Percentiles rank a stretch among this genome's conserved stretches.
These are phyloP conservation scores for Drosophila diplacantha DNA, from an alignment of 2,888 invertebrate species.

Conservation along the genomic window DNA sequence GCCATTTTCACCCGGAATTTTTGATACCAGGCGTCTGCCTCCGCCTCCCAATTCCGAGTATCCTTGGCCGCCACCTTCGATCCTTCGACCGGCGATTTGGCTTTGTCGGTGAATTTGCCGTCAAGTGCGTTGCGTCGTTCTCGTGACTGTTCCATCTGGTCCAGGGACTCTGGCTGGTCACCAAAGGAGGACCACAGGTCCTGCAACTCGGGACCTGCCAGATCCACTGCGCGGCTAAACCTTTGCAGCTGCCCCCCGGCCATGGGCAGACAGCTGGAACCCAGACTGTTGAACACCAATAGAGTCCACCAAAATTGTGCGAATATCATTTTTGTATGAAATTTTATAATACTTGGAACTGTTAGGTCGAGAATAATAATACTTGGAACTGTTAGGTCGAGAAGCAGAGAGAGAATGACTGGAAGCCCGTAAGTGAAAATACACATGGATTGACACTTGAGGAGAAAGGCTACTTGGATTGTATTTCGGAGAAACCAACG, in stretches of 20 bases:
- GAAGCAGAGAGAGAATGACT: conserved; percentile 11
- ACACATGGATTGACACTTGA: background rate
- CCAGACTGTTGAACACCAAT: conserved; percentile 41
- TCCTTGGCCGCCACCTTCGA: background rate
- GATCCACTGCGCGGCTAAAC: background rate
- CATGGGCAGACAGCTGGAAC: background rate
- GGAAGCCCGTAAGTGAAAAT: rapidly evolving
- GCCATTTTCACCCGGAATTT: background rate
- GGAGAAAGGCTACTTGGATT: background rate
- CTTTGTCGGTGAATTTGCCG: too few relatives aligned
- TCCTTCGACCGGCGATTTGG: background rate
- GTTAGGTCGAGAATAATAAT: background rate
- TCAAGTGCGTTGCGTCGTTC: background rate
- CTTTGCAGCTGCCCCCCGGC: conserved; percentile 36
- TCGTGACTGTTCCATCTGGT: background rate
- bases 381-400: too few relatives aligned
- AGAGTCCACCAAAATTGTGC: conserved; percentile 63
- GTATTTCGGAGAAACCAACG: background rate
- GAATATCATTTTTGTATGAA: conserved; percentile 46
- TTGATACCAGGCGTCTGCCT: conserved; percentile 1
- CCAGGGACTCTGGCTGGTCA: background rate
- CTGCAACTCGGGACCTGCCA: background rate
- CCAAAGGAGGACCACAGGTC: conserved; percentile 1
- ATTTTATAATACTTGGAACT: background rate
- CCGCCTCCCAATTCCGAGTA: background rate